Percentiles rank a stretch among this genome's conserved stretches.
Conservation (phyloP, 2,888 invertebrate genomes). For the Pristionchus maxplancki region DNA sequence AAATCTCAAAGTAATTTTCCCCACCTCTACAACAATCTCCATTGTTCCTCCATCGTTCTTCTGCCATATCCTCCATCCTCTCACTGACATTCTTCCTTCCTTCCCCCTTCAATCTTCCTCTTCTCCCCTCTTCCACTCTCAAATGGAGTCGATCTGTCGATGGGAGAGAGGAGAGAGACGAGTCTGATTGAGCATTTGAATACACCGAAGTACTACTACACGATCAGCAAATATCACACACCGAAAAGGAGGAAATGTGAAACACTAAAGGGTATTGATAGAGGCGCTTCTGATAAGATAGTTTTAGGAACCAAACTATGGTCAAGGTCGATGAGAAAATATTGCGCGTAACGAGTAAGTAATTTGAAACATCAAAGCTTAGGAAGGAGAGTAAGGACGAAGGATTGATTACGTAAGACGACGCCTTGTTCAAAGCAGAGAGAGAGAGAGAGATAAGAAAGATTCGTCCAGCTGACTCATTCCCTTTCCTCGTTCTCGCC, state of each 20-base stretch:
- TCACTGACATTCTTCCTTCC: slow-evolving; percentile 42
- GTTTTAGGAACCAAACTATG: background rate
- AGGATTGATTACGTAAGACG: background rate
- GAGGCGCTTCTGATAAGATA: background rate
- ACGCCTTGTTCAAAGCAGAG: background rate
- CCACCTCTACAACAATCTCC: background rate
- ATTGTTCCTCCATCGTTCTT: slow-evolving; percentile 30
- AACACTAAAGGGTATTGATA: background rate
- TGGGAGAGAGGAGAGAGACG: background rate
- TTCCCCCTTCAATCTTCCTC: background rate
- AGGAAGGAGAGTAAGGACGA: background rate
- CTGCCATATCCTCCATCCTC: slow-evolving; percentile 29
- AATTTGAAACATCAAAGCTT: background rate
- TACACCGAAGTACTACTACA: background rate
- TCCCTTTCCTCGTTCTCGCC: background rate
- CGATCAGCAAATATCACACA: too few relatives aligned
- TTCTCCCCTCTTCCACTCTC: slow-evolving; percentile 10
- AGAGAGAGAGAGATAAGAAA: slow-evolving; percentile 25
- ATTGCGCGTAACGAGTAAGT: background rate
- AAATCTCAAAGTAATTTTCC: background rate
- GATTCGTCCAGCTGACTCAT: background rate
- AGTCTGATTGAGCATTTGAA: background rate
- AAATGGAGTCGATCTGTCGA: background rate
- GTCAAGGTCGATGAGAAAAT: background rate
- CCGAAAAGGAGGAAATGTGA: background rate